phyloP scores from a whole-genome alignment of 1,140 invertebrate genomes.

The Laupala kohalensis region DNA sequence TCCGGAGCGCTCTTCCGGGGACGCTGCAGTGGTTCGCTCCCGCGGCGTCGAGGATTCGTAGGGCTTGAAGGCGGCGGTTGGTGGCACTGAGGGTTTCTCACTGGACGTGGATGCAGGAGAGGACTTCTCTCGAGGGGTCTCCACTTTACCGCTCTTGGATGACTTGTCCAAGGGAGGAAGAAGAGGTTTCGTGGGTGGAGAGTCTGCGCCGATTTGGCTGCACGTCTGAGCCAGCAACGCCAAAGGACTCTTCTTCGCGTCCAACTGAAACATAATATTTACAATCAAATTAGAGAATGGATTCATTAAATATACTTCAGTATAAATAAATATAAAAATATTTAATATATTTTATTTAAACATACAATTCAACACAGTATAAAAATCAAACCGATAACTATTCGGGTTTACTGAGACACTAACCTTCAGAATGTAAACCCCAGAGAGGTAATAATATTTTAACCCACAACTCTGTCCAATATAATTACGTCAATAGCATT shows the following conservation, averaged over 20 bases:
- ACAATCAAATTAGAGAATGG: too few species aligned
- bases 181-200: slow-evolving; percentile 48
- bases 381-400: too few species aligned
- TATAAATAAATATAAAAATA: too few species aligned
- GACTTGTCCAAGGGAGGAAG: slow-evolving; percentile 39
- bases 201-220: slow-evolving; percentile 85
- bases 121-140: slow-evolving; percentile 41
- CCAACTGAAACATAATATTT: slow-evolving; percentile 70
- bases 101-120: slow-evolving; percentile 30
- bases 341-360: too few species aligned
- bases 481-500: too few species aligned
- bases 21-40: slow-evolving; percentile 40
- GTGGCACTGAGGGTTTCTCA: slow-evolving; percentile 28
- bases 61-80: slow-evolving; percentile 52
- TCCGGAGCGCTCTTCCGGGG: slow-evolving; percentile 32
- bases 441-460: too few species aligned
- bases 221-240: slow-evolving; percentile 88
- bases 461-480: too few species aligned
- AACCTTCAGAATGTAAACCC: too few species aligned
- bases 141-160: slow-evolving; percentile 33
- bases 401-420: too few species aligned
- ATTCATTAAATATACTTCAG: too few species aligned
- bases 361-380: too few species aligned
- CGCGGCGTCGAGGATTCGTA: slow-evolving; percentile 40
- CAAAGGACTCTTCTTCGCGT: slow-evolving; percentile 89